Evolutionary conservation across 2,797 vertebrate species (phyloP).

Genomic region (Euphonia xanthogaster): DNA sequence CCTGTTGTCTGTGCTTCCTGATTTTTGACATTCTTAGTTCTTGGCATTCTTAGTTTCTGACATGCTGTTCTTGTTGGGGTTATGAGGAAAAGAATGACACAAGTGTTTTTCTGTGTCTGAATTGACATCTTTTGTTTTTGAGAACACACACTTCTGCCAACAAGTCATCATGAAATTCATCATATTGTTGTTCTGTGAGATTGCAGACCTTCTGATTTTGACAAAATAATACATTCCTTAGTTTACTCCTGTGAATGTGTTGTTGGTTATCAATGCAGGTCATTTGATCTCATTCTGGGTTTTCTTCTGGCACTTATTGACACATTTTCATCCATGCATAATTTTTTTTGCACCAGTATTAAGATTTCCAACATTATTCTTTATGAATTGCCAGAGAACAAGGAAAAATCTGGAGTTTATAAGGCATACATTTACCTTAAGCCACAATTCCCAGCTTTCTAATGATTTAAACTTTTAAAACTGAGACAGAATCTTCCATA

Average conservation of each 20-base stretch:
- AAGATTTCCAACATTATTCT: not conserved
- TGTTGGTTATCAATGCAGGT: not conserved
- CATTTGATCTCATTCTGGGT: not conserved
- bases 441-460: not conserved
- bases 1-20: not conserved
- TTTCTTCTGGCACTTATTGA: not conserved
- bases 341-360: not conserved
- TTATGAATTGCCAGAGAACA: not conserved
- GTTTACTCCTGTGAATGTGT: not conserved
- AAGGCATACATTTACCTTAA: not conserved
- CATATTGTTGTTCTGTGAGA: not conserved
- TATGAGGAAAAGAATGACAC: not conserved
- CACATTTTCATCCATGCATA: not conserved
- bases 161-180: not conserved
- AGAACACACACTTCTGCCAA: not conserved
- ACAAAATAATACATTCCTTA: not conserved
- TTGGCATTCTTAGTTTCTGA: not conserved
- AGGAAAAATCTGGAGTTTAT: not conserved
- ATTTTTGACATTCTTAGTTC: not conserved
- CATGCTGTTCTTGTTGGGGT: not conserved
- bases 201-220: not conserved
- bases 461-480: not conserved
- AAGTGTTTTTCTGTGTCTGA: not conserved
- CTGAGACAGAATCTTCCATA: not conserved
- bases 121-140: not conserved